Evolutionary conservation across 1,140 invertebrate species (phyloP), one percentile per base, ranked within the genome.

Genomic region (Drosophila pectinifera): DNA sequence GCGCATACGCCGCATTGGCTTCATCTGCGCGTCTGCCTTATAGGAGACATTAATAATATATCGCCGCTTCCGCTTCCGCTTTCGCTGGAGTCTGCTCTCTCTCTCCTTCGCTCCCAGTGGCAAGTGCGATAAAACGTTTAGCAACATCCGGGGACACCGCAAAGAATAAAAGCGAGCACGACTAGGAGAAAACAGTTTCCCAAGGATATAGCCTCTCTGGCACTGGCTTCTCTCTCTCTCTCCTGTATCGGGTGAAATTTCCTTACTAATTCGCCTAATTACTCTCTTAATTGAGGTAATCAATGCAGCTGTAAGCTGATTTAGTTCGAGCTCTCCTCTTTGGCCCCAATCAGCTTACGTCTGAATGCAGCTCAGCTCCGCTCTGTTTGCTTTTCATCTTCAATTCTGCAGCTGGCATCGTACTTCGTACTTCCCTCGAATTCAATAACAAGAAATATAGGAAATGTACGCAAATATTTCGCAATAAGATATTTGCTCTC

Each of bases 101-200:
- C 28, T 28, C 69, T 28, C 38, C 38, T 56, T 53, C 36, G 39
- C 1, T 28, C 51, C 53, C 61, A 51, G 75, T 56, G 64, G 45
- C 72, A 85, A 88, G 82, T 86, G 82, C 82, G 84, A 86, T 86
- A 86, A 86, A 86, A 78, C 82, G 83, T 86, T 86, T 86, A 86
- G 82, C 70, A 88, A 76, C 80, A 83, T 83, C 69, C 79, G 80
- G 55, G 20, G 0, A 42, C 46, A 51, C 41, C 62, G 59, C 26
- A 28, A 42, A 53, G 55, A 22, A 22, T n/a, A 22, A 20, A 26
- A 10, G 14, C 31, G 14, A 36, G 7, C 7, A 20, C 5, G 20
- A 57, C 24, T 18, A 16, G 6, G 13, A 4, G 31, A 48, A 64
- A 45, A 36, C 58, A 36, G 7, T 43, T 31, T 46, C 2, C 22